A percentile compares a stretch with the other conserved stretches of the same genome.
Conservation (phyloP, 2,888 invertebrate genomes). For the Caenorhabditis becei region DNA sequence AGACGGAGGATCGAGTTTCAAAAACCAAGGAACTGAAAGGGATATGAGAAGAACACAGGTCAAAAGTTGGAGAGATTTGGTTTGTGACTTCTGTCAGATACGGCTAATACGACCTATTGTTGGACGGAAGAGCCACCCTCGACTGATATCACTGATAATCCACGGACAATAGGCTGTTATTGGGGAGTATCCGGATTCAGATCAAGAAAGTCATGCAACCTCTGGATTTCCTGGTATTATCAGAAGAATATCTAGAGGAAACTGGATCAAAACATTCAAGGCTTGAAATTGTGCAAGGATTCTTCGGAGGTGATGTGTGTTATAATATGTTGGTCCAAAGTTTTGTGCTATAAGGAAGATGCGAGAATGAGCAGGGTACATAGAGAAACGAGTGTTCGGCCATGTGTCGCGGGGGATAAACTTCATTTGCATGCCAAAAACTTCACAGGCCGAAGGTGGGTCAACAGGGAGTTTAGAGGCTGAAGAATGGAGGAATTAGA, state of each 20-base stretch:
- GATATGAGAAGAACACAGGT: constrained; percentile 1
- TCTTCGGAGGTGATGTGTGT: no score
- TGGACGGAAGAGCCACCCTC: not conserved
- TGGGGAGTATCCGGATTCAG: not conserved
- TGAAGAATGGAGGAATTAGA: constrained; percentile 23
- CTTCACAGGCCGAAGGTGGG: constrained; percentile 7
- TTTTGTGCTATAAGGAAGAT: no score
- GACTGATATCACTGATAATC: constrained; percentile 8
- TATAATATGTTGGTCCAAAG: no score
- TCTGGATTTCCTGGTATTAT: not conserved
- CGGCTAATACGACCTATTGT: not conserved
- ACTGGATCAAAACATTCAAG: no score
- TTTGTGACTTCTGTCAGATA: not conserved
- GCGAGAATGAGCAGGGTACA: constrained; percentile 27
- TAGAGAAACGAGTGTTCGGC: constrained; percentile 19
- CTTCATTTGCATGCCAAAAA: constrained; percentile 28
- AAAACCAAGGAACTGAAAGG: not conserved
- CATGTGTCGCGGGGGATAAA: constrained; percentile 15
- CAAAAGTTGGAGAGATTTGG: constrained; percentile 20
- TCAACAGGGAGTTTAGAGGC: not conserved
- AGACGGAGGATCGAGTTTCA: constrained; percentile 20
- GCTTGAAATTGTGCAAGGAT: no score
- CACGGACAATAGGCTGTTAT: constrained; percentile 6
- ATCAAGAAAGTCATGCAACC: not conserved
- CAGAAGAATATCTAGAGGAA: no score